Conservation (phyloP, 2,113 vertebrate genomes). For the Dipodomys spectabilis region DNA sequence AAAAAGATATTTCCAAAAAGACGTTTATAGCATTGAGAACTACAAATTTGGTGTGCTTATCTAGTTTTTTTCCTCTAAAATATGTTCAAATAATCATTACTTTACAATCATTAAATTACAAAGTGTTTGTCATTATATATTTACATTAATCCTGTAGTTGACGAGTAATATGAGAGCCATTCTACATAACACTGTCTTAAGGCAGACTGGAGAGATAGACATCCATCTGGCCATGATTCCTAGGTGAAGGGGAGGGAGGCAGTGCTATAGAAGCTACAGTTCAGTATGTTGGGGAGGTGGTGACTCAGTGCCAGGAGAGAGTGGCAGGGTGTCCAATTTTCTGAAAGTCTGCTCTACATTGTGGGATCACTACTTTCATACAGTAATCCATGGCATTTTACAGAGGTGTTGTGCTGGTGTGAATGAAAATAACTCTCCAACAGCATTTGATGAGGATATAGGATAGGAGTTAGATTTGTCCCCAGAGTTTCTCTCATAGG, state of each 20-base stretch:
- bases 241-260: not conserved
- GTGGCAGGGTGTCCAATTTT: not conserved
- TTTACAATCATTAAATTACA: constrained; percentile 45
- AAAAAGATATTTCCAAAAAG: not conserved
- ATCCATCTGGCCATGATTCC: not conserved
- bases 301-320: not conserved
- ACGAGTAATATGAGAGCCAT: not conserved
- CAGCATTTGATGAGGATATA: not conserved
- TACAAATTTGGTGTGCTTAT: constrained; percentile 11
- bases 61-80: not conserved
- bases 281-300: not conserved
- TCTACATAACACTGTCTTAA: not conserved
- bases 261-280: not conserved
- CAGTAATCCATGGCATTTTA: not conserved
- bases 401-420: not conserved
- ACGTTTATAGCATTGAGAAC: constrained; percentile 29
- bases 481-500: not conserved
- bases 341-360: not conserved
- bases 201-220: not conserved
- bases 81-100: constrained; percentile 35
- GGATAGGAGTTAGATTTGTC: not conserved
- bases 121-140: constrained; percentile 1
- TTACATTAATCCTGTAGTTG: not conserved
- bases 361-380: constrained; percentile 17
- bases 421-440: not conserved